Evolutionary conservation across 2,888 invertebrate genomes (phyloP), one percentile per base, ranked within the genome.

Genomic region (Drosophila paranaensis): DNA sequence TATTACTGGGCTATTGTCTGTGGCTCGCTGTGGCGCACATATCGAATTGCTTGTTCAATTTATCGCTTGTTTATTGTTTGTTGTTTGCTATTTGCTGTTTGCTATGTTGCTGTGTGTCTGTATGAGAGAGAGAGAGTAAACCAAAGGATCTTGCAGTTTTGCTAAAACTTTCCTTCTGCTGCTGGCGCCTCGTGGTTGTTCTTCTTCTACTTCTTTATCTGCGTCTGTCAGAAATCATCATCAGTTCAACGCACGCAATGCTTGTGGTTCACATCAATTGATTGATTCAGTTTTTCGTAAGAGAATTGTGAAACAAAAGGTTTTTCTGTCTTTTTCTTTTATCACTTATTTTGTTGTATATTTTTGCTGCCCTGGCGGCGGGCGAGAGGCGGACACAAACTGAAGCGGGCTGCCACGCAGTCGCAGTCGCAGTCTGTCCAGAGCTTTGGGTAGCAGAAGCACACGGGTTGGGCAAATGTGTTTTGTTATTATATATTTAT

Each of bases 1-100:
- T 79, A 72, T 91, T 79, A 77, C 86, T 88, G 91, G 91, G 89
- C 91, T 91, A 91, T 91, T 91, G 90, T 86, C 75, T 88, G 89
- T 84, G 86, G 54, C 58, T 46, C 53, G 16, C 40, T 48, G 42
- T 30, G 67, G 60, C 77, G 54, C 82, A 70, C 81, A 70, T 68
- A 58, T 82, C 73, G 74, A 78, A 71, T 69, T 82, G 79, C 46
- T 69, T 74, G 53, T 71, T 83, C 64, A 79, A 86, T 87, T 90
- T 82, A 54, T 76, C 66, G 74, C 76, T 87, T 80, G 78, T 79
- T 88, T 83, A 79, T 86, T 86, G 79, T 71, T 77, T 48, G 27
- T 87, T 79, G 77, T 79, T 87, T 68, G 39, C 67, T 62, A 20
- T 46, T 46, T 30, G 70, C 61, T 77, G 69, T 14, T 66, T 67